These are phyloP conservation scores for Leptestheria dahalacensis DNA, from an alignment of 1,140 invertebrate genomes.

Conservation along the genomic window DNA sequence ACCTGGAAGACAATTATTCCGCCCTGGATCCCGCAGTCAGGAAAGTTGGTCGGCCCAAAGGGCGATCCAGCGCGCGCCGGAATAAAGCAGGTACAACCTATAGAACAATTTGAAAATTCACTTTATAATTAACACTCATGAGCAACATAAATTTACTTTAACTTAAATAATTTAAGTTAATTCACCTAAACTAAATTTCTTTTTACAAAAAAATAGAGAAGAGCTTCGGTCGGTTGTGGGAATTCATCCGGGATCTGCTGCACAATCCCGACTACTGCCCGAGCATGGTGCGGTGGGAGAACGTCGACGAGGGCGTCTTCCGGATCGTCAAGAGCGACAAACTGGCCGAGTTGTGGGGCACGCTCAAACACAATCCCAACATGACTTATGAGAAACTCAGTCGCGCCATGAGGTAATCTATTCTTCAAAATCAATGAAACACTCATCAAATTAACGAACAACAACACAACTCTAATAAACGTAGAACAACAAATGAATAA, in stretches of 20 bases:
- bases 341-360: conserved; percentile 76
- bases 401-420: conserved; percentile 66
- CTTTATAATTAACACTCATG: too few relatives aligned
- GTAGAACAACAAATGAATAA: too few relatives aligned
- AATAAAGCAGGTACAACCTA: background rate
- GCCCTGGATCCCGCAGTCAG: background rate
- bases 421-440: background rate
- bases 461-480: too few relatives aligned
- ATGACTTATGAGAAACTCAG: conserved; percentile 95
- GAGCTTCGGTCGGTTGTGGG: conserved; percentile 52
- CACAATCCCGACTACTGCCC: conserved; percentile 60
- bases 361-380: conserved; percentile 65
- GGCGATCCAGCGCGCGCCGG: background rate
- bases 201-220: conserved; percentile 30
- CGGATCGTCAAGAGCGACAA: conserved; percentile 79
- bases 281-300: conserved; percentile 70
- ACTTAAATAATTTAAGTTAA: background rate
- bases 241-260: conserved; percentile 65
- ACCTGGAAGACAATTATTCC: background rate
- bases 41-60: background rate
- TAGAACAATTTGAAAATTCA: too few relatives aligned
- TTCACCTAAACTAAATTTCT: background rate
- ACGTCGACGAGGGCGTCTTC: conserved; percentile 67
- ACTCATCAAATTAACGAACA: background rate
- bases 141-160: too few relatives aligned